A percentile compares a stretch with the other conserved stretches of the same genome.
Evolutionary conservation across 2,113 vertebrate genomes (phyloP).

Genomic region (Dipodomys stephensi): DNA sequence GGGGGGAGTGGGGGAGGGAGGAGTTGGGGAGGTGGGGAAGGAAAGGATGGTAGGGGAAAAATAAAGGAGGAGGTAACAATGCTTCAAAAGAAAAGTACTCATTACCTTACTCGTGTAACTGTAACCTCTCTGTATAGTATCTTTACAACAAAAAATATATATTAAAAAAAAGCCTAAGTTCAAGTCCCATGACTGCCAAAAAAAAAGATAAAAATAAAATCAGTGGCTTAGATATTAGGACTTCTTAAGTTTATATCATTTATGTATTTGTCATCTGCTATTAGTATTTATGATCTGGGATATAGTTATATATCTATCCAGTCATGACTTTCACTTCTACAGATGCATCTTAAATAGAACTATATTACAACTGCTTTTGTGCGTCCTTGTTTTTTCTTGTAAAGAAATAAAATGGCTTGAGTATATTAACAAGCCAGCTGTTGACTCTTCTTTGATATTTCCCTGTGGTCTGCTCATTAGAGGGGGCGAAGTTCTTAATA

Average conservation of each 20-base stretch:
- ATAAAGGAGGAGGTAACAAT: too few species aligned
- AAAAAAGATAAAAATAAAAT: constrained; percentile 15
- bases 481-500: constrained; percentile 66
- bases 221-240: not conserved
- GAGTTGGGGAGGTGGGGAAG: too few species aligned
- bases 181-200: too few species aligned
- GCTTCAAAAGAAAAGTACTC: too few species aligned
- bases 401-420: constrained; percentile 62
- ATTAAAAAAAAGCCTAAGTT: too few species aligned
- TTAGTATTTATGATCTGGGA: constrained; percentile 15
- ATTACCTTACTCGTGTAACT: too few species aligned
- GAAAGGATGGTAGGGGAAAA: too few species aligned
- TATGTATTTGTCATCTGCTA: not conserved
- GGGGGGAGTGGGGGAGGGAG: too few species aligned
- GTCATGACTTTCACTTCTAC: constrained; percentile 12
- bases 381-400: constrained; percentile 67
- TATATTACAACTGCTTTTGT: constrained; percentile 54
- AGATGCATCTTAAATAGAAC: constrained; percentile 16
- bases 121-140: too few species aligned
- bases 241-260: not conserved
- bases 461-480: constrained; percentile 76
- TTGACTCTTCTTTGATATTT: constrained; percentile 79
- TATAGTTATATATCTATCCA: not conserved
- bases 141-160: too few species aligned
- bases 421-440: constrained; percentile 81